A percentile compares a stretch with the other conserved stretches of the same genome.
Evolutionary conservation across 35 echinoderm and acorn worm genomes (phyloP).

Genomic region (Acanthaster planci): DNA sequence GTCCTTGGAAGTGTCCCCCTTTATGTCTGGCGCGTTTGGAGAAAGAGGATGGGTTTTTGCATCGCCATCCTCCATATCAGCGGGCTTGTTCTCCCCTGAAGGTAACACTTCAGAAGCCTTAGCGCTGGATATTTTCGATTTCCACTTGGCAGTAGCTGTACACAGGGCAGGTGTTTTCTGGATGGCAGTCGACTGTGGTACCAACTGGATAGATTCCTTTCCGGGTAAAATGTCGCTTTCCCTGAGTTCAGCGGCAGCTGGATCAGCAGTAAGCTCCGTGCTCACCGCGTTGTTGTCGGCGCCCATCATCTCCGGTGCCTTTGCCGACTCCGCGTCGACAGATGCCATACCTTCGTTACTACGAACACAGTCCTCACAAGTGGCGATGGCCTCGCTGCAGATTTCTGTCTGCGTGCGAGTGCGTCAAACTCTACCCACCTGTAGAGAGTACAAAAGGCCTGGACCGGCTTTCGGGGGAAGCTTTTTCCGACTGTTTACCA

Average conservation of each 20-base stretch:
- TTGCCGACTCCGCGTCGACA: not conserved
- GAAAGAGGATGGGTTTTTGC: no score
- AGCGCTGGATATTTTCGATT: constrained; percentile 2
- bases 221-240: not conserved
- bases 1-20: not conserved
- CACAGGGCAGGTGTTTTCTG: constrained; percentile 23
- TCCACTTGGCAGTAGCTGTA: constrained; percentile 45
- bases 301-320: not conserved
- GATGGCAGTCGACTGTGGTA: constrained; percentile 19
- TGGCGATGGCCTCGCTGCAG: not conserved
- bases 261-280: not conserved
- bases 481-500: not conserved
- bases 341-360: not conserved
- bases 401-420: not conserved
- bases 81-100: not conserved
- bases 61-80: not conserved
- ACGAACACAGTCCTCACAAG: not conserved
- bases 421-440: not conserved
- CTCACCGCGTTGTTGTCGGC: not conserved
- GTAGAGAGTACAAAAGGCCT: not conserved
- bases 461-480: not conserved
- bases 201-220: not conserved
- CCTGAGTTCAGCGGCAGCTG: not conserved
- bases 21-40: not conserved
- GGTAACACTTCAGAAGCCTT: no score